Conservation (phyloP, 2,113 vertebrate species). For the Nestor notabilis region DNA sequence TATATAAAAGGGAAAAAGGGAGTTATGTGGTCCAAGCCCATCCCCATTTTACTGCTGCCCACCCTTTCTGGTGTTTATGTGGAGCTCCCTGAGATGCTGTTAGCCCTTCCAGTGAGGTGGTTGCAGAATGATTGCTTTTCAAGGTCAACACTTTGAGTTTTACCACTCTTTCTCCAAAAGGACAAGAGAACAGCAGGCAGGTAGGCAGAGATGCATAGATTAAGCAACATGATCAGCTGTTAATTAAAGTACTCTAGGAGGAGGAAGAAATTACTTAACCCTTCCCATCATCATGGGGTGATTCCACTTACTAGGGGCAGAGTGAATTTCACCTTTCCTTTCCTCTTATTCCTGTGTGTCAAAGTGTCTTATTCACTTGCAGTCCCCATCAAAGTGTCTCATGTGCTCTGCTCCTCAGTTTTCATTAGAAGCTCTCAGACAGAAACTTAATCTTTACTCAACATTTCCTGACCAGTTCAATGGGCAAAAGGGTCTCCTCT, state of each 20-base stretch:
- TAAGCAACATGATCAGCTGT: slow-evolving; percentile 32
- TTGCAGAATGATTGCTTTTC: slow-evolving; percentile 46
- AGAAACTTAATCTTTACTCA: slow-evolving; percentile 12
- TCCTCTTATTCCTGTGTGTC: background rate
- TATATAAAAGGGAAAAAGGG: background rate
- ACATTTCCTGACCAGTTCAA: background rate
- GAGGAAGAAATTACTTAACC: background rate
- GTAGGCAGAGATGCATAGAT: slow-evolving; percentile 55
- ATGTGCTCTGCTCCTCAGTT: background rate
- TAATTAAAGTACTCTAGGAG: slow-evolving; percentile 37
- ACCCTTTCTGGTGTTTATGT: slow-evolving; percentile 5
- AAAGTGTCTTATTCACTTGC: background rate
- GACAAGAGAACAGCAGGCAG: slow-evolving; percentile 25
- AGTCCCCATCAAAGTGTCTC: background rate
- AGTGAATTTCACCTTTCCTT: background rate
- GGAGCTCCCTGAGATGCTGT: background rate
- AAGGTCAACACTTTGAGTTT: slow-evolving; percentile 54
- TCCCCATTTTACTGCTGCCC: slow-evolving; percentile 3
- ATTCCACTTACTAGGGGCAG: background rate
- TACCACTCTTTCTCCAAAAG: slow-evolving; percentile 42
- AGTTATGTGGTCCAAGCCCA: background rate
- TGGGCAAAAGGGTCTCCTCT: background rate
- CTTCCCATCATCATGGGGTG: background rate
- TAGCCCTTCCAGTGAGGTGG: slow-evolving; percentile 16
- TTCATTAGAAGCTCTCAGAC: background rate